phyloP scores from a whole-genome alignment of 2,797 vertebrate species.

The Diceros bicornis region DNA sequence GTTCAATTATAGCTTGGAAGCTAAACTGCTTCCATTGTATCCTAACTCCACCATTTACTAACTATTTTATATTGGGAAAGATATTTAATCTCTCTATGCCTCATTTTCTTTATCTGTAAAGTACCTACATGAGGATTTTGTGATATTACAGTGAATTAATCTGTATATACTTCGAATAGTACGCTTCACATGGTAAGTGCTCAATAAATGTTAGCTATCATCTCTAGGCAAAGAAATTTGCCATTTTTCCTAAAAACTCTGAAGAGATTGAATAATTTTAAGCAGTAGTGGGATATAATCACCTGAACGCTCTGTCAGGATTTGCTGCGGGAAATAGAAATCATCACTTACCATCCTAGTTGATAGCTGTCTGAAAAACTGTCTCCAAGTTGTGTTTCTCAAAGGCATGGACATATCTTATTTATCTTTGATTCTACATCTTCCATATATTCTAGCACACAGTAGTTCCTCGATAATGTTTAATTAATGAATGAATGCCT shows the following conservation, averaged over 20 bases:
- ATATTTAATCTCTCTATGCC: slow-evolving; percentile 4
- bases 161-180: neutral
- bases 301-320: neutral
- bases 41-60: neutral
- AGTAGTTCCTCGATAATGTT: neutral
- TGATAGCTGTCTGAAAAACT: neutral
- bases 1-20: slow-evolving; percentile 26
- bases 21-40: neutral
- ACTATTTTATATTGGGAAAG: slow-evolving; percentile 20
- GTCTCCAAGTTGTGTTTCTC: neutral
- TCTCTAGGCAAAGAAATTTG: slow-evolving; percentile 31
- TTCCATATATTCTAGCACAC: neutral
- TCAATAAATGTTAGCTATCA: slow-evolving; percentile 11
- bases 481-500: slow-evolving; percentile 8
- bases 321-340: neutral
- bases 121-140: neutral
- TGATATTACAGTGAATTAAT: slow-evolving; percentile 57
- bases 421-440: neutral
- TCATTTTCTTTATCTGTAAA: slow-evolving; percentile 19
- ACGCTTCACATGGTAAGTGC: neutral
- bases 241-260: slow-evolving; percentile 36
- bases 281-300: neutral
- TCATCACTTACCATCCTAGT: neutral
- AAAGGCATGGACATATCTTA: neutral
- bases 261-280: neutral